phyloP scores from a whole-genome alignment of 2,888 invertebrate genomes.

The Stenichneumon culpator region DNA sequence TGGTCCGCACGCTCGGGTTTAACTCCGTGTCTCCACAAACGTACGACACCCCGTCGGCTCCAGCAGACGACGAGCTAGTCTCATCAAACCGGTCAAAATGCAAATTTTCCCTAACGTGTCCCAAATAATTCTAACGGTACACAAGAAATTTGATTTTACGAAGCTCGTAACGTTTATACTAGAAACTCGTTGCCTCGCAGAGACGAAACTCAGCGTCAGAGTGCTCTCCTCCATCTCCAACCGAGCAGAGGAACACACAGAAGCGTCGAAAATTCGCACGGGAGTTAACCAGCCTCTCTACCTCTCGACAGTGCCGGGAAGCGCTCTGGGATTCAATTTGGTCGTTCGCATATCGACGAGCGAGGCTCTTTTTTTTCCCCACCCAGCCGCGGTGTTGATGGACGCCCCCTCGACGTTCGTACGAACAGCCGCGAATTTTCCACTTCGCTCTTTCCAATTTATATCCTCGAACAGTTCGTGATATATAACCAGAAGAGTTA shows the following conservation, averaged over 20 bases:
- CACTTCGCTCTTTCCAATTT: constrained; percentile 37
- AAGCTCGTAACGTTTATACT: constrained; percentile 26
- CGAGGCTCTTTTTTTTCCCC: background rate
- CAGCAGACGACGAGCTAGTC: background rate
- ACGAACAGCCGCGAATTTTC: constrained; percentile 35
- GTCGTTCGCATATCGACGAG: constrained; percentile 58
- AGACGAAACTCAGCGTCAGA: background rate
- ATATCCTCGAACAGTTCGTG: constrained; percentile 17
- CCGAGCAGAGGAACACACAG: background rate
- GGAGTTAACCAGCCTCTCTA: constrained; percentile 30
- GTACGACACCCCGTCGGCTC: background rate
- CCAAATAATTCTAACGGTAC: constrained; percentile 54
- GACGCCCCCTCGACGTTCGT: constrained; percentile 8
- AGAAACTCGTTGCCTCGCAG: background rate
- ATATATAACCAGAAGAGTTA: background rate
- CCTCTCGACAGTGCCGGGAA: constrained; percentile 10
- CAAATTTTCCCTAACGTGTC: constrained; percentile 41
- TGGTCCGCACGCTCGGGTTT: constrained; percentile 11
- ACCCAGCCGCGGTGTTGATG: constrained; percentile 34
- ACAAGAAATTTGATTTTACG: constrained; percentile 49
- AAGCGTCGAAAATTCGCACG: constrained; percentile 20
- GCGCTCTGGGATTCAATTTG: constrained; percentile 53
- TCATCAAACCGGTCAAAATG: constrained; percentile 36
- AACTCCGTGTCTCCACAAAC: constrained; percentile 13
- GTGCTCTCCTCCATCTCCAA: background rate